Conservation (phyloP, 2,113 vertebrate species). For the Halichoeres trimaculatus region DNA sequence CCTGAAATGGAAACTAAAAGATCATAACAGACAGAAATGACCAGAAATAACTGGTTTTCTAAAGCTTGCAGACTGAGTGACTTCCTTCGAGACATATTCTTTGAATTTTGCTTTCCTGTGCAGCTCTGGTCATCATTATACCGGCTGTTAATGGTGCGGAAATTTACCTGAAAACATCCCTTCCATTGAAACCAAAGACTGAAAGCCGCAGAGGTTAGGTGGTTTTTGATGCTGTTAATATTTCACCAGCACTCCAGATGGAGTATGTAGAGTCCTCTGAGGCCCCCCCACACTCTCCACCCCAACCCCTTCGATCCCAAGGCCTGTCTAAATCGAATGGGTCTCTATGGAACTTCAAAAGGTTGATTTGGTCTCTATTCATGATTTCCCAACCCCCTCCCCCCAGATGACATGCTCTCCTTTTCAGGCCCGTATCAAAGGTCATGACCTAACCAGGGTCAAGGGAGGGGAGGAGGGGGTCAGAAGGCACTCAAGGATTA, state of each 20-base stretch:
- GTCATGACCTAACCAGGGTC: constrained; percentile 23
- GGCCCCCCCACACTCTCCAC: too few relatives aligned
- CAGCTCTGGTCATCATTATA: too few relatives aligned
- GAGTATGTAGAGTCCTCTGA: background rate
- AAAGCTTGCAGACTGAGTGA: background rate
- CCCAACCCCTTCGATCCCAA: background rate
- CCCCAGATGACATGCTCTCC: background rate
- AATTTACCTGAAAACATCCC: too few relatives aligned
- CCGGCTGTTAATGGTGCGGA: too few relatives aligned
- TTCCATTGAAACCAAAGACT: too few relatives aligned
- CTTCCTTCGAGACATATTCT: background rate
- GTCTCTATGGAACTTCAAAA: constrained; percentile 12
- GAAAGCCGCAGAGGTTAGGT: too few relatives aligned
- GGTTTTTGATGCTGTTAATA: too few relatives aligned
- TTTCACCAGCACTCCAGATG: background rate
- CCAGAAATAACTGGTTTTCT: too few relatives aligned
- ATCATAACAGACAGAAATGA: too few relatives aligned
- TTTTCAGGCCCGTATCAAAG: constrained; percentile 11
- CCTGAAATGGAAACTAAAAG: too few relatives aligned
- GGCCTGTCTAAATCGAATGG: background rate
- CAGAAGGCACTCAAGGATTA: constrained; percentile 25
- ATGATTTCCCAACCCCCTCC: background rate
- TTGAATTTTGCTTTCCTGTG: too few relatives aligned
- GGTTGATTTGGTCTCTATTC: constrained; percentile 37
- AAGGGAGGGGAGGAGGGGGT: background rate